Conservation (phyloP, 2,888 invertebrate genomes). For the Ophioninae sp. region DNA sequence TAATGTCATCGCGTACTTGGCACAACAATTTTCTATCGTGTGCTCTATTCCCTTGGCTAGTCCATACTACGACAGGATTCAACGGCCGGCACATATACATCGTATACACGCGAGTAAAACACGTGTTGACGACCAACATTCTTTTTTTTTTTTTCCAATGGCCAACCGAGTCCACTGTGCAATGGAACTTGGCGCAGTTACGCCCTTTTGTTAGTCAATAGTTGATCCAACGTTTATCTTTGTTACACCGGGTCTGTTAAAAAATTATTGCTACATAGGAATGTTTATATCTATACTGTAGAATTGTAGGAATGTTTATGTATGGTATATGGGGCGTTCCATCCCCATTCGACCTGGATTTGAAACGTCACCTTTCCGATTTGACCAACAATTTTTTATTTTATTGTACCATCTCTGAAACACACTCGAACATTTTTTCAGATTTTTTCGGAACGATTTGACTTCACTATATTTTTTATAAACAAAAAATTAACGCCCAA, state of each 20-base stretch:
- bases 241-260: constrained; percentile 13
- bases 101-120: constrained; percentile 1
- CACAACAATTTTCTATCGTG: constrained; percentile 66
- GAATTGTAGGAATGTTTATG: too few relatives aligned
- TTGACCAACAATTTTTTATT: too few relatives aligned
- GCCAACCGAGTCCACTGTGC: neutral
- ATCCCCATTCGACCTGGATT: too few relatives aligned
- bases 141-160: neutral
- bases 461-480: too few relatives aligned
- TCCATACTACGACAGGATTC: neutral
- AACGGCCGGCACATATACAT: neutral
- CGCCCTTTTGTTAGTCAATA: constrained; percentile 4
- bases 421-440: too few relatives aligned
- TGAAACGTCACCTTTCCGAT: too few relatives aligned
- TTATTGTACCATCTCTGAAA: too few relatives aligned
- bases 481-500: too few relatives aligned
- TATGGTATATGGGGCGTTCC: neutral
- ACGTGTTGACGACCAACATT: neutral
- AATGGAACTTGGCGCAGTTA: neutral
- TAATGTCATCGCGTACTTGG: constrained; percentile 72
- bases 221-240: constrained; percentile 13
- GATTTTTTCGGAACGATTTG: too few relatives aligned
- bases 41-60: constrained; percentile 27
- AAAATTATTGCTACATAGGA: constrained; percentile 29
- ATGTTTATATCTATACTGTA: neutral